Evolutionary conservation across 2,797 vertebrate genomes (phyloP), one percentile per base, ranked within the genome.

Genomic region (Botia almorhae): DNA sequence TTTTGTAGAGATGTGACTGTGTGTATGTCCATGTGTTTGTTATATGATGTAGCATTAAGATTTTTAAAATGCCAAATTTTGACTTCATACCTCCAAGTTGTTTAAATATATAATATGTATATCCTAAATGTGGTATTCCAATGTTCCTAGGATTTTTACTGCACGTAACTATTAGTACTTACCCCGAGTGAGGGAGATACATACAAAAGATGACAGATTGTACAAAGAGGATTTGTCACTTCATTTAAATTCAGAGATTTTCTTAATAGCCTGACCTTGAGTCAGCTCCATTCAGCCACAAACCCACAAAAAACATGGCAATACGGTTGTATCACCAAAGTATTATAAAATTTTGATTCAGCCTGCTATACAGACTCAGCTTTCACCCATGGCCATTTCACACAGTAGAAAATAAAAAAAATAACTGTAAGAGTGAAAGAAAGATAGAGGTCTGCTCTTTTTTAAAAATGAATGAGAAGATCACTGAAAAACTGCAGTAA

Each of bases 241-340:
- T 64, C 29, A 65, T 83, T 71, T 39, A 39, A 55, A 74, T 74
- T 14, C 10, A 61, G 46, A 69, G 14, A 69, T 81, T 69, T 29
- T n/a, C 64, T 46, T 65, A 64, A 53, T 29, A 71, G 19, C 48
- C 21, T 65, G 36, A 79, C 50, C 56, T 75, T 80, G 19, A 65
- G 46, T 46, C 46, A 82, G 8, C 21, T 51, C 55, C 17, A 11
- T 39, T 74, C 74, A 46, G 6, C n/a, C 63, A 1, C 13, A 61
- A 81, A 63, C 55, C 33, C 16, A 50, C 16, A 46, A 33, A 67
- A 80, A 61, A 64, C 48, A 51, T 50, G 48, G 61, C 14, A 50
- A 29, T 74, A 29, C 10, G 58, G 48, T 36, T 39, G 51, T 19
- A 71, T 71, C 29, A 55, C 26, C 26, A 53, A 19, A 13, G 17